Evolutionary conservation across 2,888 invertebrate genomes (phyloP), one percentile per base, ranked within the genome.

Genomic region (Unio pictorum): DNA sequence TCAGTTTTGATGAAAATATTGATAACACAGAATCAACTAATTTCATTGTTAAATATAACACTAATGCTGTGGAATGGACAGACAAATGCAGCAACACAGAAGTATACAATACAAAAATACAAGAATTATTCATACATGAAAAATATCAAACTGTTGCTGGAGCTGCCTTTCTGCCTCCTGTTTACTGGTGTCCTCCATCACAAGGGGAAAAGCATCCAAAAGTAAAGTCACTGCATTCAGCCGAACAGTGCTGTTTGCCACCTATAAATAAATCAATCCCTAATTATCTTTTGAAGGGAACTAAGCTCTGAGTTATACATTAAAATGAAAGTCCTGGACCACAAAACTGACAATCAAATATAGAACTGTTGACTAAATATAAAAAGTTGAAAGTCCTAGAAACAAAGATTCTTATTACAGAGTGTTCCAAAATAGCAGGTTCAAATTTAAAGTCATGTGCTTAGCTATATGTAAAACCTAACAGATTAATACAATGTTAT

Each of bases 131-230:
- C 64, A 57, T 75, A 82, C 87, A 69, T 75, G 73, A 45, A 89
- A 75, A 20, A 84, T 71, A 64, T 89, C 86, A 79, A 88, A 85
- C 80, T 90, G 90, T 72, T 85, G 86, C 77, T 88, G 87, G 11
- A 89, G 68, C 26, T 87, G 74, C 4, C 65, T 61, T 57, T 89
- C 87, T 5, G 73, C 71, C 17, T 85, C 82, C 64, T 85, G 82
- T 2, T 80, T 66, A 23, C 72, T 79, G 4, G 73, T 62, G 5
- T 83, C 81, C 17, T 82, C 80, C 61, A 84, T 79, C 57, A 82
- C 81, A 61, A 90, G 77, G 5, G 90, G 90, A 70, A 90, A 90
- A 11, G 84, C 85, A 69, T 90, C 89, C 71, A 88, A 82, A 66
- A 90, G 79, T 20, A 90, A 70, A 5, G 73, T 69, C 4, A 85